Percentiles rank a stretch among this genome's conserved stretches.
These are phyloP conservation scores for Cephus nigrinus DNA, from an alignment of 2,888 invertebrate species.

Conservation along the genomic window DNA sequence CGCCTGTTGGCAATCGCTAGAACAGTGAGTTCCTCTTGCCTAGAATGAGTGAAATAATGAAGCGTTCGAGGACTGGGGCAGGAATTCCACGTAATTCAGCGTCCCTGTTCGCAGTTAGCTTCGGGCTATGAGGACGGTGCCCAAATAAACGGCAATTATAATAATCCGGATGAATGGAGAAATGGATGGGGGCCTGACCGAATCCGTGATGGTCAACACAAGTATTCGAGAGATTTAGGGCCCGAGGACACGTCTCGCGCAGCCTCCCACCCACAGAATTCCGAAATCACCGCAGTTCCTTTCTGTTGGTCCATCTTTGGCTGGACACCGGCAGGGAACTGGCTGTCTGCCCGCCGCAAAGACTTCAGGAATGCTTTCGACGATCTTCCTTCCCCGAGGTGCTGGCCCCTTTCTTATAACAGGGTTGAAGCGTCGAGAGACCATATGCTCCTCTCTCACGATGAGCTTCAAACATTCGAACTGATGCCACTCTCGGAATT, in stretches of 20 bases:
- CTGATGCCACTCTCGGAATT: no score
- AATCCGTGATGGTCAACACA: slow-evolving; percentile 17
- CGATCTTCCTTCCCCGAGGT: slow-evolving; percentile 14
- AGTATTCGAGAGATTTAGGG: slow-evolving; percentile 25
- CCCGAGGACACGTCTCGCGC: slow-evolving; percentile 33
- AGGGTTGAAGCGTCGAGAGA: slow-evolving; percentile 4
- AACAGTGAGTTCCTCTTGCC: no score
- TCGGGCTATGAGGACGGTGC: not conserved
- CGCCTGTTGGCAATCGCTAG: no score
- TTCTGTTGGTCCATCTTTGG: not conserved
- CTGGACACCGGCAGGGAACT: no score
- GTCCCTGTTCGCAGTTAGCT: not conserved
- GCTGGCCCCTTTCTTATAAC: not conserved
- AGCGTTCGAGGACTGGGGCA: not conserved
- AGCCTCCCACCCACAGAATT: slow-evolving; percentile 30
- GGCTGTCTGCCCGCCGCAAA: slow-evolving; percentile 14
- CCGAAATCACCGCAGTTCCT: not conserved
- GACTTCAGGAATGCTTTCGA: slow-evolving; percentile 37
- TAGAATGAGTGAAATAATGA: no score
- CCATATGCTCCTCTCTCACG: no score
- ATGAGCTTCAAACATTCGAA: no score
- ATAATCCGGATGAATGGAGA: slow-evolving; percentile 41
- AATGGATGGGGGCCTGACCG: not conserved
- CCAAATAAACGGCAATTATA: slow-evolving; percentile 32
- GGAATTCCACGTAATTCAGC: not conserved